Conservation (phyloP, 2,888 invertebrate species). For the Gerris lacustris region DNA sequence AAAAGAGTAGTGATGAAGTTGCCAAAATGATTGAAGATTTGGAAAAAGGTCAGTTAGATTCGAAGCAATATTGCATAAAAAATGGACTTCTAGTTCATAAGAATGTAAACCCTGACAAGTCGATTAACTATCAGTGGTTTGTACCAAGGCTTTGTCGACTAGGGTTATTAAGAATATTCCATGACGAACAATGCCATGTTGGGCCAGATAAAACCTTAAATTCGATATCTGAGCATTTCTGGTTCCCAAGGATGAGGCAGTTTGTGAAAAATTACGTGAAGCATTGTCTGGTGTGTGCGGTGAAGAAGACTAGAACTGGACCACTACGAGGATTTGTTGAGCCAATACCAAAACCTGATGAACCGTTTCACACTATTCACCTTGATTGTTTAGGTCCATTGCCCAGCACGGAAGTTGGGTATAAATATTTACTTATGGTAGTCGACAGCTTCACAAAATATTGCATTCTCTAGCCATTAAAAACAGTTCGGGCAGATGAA, state of each 20-base stretch:
- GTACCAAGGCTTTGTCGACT: not conserved
- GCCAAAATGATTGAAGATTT: constrained; percentile 1
- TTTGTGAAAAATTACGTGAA: not conserved
- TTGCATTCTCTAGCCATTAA: not conserved
- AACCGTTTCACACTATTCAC: not conserved
- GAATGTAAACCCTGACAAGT: not conserved
- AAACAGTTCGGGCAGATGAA: not conserved
- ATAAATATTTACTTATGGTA: not conserved
- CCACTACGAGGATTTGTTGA: not conserved
- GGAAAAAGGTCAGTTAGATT: not conserved
- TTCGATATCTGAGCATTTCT: not conserved
- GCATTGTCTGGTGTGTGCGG: constrained; percentile 2
- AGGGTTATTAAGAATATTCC: not conserved
- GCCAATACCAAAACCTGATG: not conserved
- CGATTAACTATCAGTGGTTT: constrained; percentile 1
- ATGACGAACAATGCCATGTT: constrained; percentile 3
- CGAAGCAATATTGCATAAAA: not conserved
- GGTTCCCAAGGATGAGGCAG: not conserved
- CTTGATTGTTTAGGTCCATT: constrained; percentile 3
- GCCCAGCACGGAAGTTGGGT: constrained; percentile 1
- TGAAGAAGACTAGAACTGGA: not conserved
- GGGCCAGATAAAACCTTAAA: not conserved
- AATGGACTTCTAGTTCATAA: not conserved
- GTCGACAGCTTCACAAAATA: not conserved
- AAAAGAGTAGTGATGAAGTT: not conserved